phyloP scores from a whole-genome alignment of 2,113 vertebrate genomes.

The Neoarius graeffei region DNA sequence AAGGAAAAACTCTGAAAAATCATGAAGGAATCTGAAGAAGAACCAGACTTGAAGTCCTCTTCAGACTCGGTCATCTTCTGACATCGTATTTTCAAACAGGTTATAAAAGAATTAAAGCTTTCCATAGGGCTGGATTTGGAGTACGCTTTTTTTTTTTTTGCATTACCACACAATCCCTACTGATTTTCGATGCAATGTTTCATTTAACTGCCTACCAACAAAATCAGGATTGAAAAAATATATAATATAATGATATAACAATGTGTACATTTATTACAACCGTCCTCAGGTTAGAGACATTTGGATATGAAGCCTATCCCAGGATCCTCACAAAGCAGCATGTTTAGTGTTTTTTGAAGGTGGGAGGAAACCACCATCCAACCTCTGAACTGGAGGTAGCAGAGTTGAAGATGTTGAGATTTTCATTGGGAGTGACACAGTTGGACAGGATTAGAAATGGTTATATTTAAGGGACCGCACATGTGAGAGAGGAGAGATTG shows the following conservation, averaged over 20 bases:
- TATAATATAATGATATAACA: background rate
- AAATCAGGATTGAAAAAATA: background rate
- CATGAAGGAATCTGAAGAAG: background rate
- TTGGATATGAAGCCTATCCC: background rate
- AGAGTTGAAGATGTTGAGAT: too few relatives aligned
- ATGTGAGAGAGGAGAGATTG: too few relatives aligned
- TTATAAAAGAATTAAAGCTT: background rate
- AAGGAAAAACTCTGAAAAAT: background rate
- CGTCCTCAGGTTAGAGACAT: background rate
- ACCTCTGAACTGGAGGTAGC: too few relatives aligned
- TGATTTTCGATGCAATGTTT: background rate
- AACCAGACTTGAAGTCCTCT: background rate
- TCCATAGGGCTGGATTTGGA: conserved; percentile 51
- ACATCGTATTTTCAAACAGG: background rate
- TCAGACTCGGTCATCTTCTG: background rate
- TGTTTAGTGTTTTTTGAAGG: background rate
- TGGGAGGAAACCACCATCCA: background rate
- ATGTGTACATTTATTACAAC: background rate
- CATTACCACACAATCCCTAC: background rate
- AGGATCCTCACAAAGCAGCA: background rate
- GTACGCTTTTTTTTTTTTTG: background rate
- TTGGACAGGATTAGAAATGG: too few relatives aligned
- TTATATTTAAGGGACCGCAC: too few relatives aligned
- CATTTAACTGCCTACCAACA: background rate
- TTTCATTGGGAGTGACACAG: too few relatives aligned